phyloP scores from a whole-genome alignment of 2,888 invertebrate species.

The Oscheius sp. region DNA sequence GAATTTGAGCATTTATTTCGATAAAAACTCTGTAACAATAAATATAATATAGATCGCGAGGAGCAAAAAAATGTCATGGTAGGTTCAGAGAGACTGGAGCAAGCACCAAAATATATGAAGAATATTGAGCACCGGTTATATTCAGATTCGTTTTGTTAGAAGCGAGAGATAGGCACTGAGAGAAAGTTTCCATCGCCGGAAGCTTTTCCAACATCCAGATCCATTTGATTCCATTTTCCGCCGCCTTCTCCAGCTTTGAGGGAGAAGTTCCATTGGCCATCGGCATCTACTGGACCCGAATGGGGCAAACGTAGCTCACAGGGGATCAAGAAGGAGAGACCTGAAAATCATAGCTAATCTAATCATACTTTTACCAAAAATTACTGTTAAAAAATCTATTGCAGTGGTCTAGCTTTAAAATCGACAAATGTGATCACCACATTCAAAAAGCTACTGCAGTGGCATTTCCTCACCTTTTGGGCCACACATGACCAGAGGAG shows the following conservation, averaged over 20 bases:
- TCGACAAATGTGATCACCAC: background rate
- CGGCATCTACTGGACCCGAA: conserved; percentile 64
- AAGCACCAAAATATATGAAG: background rate
- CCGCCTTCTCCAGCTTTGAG: conserved; percentile 71
- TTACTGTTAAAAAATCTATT: too few species aligned
- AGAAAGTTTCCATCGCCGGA: conserved; percentile 47
- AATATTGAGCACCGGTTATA: background rate
- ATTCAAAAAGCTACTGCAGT: too few species aligned
- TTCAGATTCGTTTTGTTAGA: conserved; percentile 24
- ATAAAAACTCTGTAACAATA: conserved; percentile 4
- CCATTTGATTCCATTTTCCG: conserved; percentile 58
- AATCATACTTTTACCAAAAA: too few species aligned
- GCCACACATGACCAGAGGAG: conserved; percentile 94
- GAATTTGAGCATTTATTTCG: conserved; percentile 3
- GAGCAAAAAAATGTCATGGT: background rate
- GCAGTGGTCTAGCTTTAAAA: too few species aligned
- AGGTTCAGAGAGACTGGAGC: background rate
- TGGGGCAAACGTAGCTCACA: conserved; percentile 90
- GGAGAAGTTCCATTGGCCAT: conserved; percentile 74
- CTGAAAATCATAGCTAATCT: conserved; percentile 58
- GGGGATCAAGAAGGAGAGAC: conserved; percentile 85
- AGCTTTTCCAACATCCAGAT: conserved; percentile 42
- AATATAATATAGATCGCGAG: background rate
- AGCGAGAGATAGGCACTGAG: conserved; percentile 52
- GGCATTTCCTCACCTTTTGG: conserved; percentile 79